A percentile compares a stretch with the other conserved stretches of the same genome.
These are phyloP conservation scores for Apis cerana DNA, from an alignment of 1,140 invertebrate genomes.

Conservation along the genomic window DNA sequence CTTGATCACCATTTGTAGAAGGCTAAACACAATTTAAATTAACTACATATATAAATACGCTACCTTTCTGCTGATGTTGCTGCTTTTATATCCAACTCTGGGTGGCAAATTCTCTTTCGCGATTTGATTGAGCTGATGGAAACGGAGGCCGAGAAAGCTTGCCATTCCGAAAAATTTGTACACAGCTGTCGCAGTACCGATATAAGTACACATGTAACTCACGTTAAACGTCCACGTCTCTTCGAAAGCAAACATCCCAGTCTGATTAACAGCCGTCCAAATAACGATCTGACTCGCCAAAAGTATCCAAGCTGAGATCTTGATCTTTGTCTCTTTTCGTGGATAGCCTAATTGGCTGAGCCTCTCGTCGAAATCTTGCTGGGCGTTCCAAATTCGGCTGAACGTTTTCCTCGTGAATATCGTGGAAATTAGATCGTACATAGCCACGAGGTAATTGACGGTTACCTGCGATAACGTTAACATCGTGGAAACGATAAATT, in stretches of 20 bases:
- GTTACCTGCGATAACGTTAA: slow-evolving; percentile 58
- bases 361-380: slow-evolving; percentile 71
- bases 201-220: slow-evolving; percentile 70
- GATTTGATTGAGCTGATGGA: slow-evolving; percentile 70
- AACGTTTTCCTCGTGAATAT: slow-evolving; percentile 58
- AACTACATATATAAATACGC: no score
- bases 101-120: slow-evolving; percentile 48
- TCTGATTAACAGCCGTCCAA: slow-evolving; percentile 68
- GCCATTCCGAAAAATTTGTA: slow-evolving; percentile 71
- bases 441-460: slow-evolving; percentile 63
- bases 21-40: no score
- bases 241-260: slow-evolving; percentile 69
- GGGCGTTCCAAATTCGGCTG: slow-evolving; percentile 68
- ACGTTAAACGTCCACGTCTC: slow-evolving; percentile 68
- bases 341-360: slow-evolving; percentile 63
- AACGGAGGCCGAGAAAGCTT: slow-evolving; percentile 70
- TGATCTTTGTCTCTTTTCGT: slow-evolving; percentile 58
- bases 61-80: slow-evolving; percentile 47
- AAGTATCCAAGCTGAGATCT: slow-evolving; percentile 61
- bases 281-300: slow-evolving; percentile 39
- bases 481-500: not conserved
- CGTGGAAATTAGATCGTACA: slow-evolving; percentile 55
- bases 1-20: no score
- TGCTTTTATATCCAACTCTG: slow-evolving; percentile 27
- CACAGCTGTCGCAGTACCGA: slow-evolving; percentile 60